phyloP scores from a whole-genome alignment of 2,888 invertebrate genomes.

The Limnephilus marmoratus region DNA sequence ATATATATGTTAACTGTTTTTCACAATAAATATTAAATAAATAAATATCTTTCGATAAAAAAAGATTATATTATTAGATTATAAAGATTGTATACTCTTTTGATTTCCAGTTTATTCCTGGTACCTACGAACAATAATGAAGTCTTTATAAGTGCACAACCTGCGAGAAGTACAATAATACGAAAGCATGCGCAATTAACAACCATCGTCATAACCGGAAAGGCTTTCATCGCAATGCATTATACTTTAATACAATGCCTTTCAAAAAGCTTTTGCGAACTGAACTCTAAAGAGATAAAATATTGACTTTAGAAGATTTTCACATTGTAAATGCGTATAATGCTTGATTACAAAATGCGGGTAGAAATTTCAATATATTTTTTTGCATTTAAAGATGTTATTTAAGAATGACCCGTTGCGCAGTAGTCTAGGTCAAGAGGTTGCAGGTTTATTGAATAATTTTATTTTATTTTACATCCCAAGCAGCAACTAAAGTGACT shows the following conservation, averaged over 20 bases:
- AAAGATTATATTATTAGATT: too few relatives aligned
- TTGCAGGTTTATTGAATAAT: too few relatives aligned
- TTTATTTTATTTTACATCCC: too few relatives aligned
- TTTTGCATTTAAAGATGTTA: too few relatives aligned
- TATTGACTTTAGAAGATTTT: too few relatives aligned
- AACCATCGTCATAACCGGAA: conserved; percentile 10
- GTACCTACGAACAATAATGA: background rate
- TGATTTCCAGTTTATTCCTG: background rate
- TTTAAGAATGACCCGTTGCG: too few relatives aligned
- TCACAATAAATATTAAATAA: too few relatives aligned
- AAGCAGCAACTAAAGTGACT: too few relatives aligned
- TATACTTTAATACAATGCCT: background rate
- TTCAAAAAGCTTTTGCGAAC: background rate
- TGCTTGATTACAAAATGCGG: background rate
- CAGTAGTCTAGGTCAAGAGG: too few relatives aligned
- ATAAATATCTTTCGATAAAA: too few relatives aligned
- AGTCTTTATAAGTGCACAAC: background rate
- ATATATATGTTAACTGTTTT: too few relatives aligned
- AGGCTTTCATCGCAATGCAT: background rate
- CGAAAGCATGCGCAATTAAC: background rate
- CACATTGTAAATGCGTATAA: background rate
- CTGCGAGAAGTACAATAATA: background rate
- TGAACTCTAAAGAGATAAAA: conserved; percentile 4
- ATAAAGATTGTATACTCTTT: background rate
- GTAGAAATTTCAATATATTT: background rate